Conservation (phyloP, 2,888 invertebrate genomes). For the Ochropacha duplaris region DNA sequence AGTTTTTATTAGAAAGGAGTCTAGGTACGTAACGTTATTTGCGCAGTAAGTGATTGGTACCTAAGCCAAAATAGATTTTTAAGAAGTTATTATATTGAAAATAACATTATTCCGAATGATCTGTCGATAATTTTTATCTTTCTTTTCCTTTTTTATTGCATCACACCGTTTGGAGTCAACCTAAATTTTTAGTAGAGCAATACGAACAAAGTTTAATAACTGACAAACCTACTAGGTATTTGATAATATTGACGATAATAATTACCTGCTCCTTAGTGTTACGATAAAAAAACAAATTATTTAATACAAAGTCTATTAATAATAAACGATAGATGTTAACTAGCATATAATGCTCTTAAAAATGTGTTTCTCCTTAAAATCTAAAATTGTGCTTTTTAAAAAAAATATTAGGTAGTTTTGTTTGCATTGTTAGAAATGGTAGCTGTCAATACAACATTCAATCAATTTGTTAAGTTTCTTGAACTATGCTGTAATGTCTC, state of each 20-base stretch:
- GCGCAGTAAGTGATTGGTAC: too few relatives aligned
- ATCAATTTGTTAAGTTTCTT: neutral
- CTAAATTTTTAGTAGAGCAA: slow-evolving; percentile 1
- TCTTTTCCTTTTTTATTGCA: too few relatives aligned
- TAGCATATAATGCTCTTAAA: slow-evolving; percentile 49
- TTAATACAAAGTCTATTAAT: slow-evolving; percentile 42
- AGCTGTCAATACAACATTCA: neutral
- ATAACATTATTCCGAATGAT: too few relatives aligned
- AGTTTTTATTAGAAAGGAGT: neutral
- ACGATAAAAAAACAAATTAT: slow-evolving; percentile 28
- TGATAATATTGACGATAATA: slow-evolving; percentile 32
- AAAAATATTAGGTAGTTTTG: neutral
- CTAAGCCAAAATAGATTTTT: too few relatives aligned
- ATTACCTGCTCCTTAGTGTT: slow-evolving; percentile 34
- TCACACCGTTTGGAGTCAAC: too few relatives aligned
- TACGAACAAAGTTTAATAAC: neutral
- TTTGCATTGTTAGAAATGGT: neutral
- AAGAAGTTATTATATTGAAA: too few relatives aligned
- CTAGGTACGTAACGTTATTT: too few relatives aligned
- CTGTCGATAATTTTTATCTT: too few relatives aligned
- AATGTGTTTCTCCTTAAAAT: slow-evolving; percentile 5
- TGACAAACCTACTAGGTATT: slow-evolving; percentile 21
- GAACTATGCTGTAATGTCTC: too few relatives aligned
- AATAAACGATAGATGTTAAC: slow-evolving; percentile 30
- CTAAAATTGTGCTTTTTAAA: too few relatives aligned